Base-by-base conservation (phyloP, 64 coral and sea anemone species). In the Orbicella faveolata region DNA sequence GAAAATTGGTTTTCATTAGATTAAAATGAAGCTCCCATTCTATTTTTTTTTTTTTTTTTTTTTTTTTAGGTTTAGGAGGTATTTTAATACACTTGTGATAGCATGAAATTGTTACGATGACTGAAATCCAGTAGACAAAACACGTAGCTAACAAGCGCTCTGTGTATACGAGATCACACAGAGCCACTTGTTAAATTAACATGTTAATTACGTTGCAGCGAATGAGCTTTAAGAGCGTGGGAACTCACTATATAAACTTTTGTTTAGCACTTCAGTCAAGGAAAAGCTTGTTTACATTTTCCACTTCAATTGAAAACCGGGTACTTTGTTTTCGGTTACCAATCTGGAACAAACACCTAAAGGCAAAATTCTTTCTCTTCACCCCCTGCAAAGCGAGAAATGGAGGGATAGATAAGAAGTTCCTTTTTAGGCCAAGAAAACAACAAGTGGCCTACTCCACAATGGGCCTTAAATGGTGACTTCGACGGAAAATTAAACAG, bases 361-460 rank as follows among this genome's bases (percentile, higher is more conserved):
- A 26, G 77, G 77, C 77, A 79, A 79, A 79, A 54, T 79, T 41
- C 74, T 30, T 79, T 9, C 57, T 54, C 11, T 79, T 55, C 48
- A 23, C 19, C 23, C 77, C 52, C 75, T 78, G 37, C 75, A 78
- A 52, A 78, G 39, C n/a, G 30, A 23, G 17, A 52, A 34, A 52
- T 44, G 75, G 75, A 37, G 41, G 39, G 13, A 78, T 19, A 41
- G 39, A 78, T 23, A 51, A 48, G 75, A 52, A 23, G 67, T 70
- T 70, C 67, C 67, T 70, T 70, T 70, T 70, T 26, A 70, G 67
- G 67, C 67, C 21, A 70, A 70, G n/a, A 70, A 70, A 70, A 33
- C 21, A 70, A 26, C 25, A 23, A 9, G 75, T 78, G 17, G 39
- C 1, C 41, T 23, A 70, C 10, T 59, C 75, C 6, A 51, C 41